Percentiles rank a stretch among this genome's conserved stretches.
phyloP scores from a whole-genome alignment of 2,888 invertebrate species.

The Dryococelus australis region DNA sequence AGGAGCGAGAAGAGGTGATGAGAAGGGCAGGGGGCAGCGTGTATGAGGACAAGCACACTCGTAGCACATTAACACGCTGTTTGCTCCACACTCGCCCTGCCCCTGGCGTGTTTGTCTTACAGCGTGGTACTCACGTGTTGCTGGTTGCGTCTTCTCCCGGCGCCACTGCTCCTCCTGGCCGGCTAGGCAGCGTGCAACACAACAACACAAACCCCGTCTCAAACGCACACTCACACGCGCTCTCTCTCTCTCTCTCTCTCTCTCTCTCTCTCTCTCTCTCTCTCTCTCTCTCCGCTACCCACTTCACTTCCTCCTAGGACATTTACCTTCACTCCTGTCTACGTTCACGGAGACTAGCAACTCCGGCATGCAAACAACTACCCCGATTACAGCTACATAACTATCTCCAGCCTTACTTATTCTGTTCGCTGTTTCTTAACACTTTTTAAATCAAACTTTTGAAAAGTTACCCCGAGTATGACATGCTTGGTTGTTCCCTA shows the following conservation, averaged over 20 bases:
- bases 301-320: not conserved
- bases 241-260: not conserved
- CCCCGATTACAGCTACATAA: no score
- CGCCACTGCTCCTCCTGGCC: not conserved
- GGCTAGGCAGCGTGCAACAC: conserved; percentile 13
- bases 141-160: not conserved
- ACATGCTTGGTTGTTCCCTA: no score
- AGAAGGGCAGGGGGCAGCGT: no score
- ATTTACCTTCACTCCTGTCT: not conserved
- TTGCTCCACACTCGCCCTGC: no score
- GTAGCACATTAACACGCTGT: not conserved
- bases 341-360: not conserved
- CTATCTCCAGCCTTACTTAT: no score
- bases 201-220: not conserved
- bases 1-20: no score
- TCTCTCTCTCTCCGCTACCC: not conserved
- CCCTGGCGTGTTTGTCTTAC: not conserved
- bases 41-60: not conserved
- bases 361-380: no score
- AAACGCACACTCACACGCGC: not conserved
- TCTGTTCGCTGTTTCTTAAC: no score
- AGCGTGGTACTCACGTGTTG: not conserved
- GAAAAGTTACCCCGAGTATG: no score
- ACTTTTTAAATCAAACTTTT: no score
- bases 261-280: not conserved